Evolutionary conservation across 2,888 invertebrate species (phyloP), one percentile per base, ranked within the genome.

Genomic region (Oligia latruncula): DNA sequence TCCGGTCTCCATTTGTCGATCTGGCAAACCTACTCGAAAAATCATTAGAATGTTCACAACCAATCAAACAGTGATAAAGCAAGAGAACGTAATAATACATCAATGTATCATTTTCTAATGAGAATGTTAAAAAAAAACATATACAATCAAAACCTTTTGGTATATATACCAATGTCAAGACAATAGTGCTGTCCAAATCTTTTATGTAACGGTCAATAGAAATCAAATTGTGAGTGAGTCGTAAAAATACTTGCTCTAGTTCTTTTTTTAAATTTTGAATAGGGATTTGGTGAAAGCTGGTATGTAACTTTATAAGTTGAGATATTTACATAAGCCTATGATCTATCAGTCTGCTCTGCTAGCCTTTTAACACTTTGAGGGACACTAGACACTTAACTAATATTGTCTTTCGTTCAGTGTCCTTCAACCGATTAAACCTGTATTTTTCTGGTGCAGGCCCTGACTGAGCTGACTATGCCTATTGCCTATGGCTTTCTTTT

Each of bases 41-140:
- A 64, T 72, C 79, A 85, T 85, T 79, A 82, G 66, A 85, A 85
- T 74, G 79, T 74, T 58, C 8, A 49, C 46, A 71, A n/a, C 66
- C 55, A 80, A 85, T 85, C 74, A 72, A 75, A 76, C 35, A 79
- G 29, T 35, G 35, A 74, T 73, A 62, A 43, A 72, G 52, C 65
- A 74, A 72, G 64, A 43, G 64, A 77, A 74, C 23, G 70, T 29
- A 35, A 67, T 40, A 23, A 67, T 40, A 23, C 11, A 77, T 72
- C 35, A 60, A 29, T 73, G 64, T 70, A 64, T 66, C 76, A 49
- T 29, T 85, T 79, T 85, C 80, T 77, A 82, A 85, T 78, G 58
- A 52, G 35, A 58, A 17, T 6, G n/a, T 62, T 62, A 67, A 84
- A 77, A 77, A 70, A 71, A 60, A 23, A n/a, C 40, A 20, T 46